Evolutionary conservation across 2,113 vertebrate species (phyloP).

Genomic region (Amblyornis subalaris): DNA sequence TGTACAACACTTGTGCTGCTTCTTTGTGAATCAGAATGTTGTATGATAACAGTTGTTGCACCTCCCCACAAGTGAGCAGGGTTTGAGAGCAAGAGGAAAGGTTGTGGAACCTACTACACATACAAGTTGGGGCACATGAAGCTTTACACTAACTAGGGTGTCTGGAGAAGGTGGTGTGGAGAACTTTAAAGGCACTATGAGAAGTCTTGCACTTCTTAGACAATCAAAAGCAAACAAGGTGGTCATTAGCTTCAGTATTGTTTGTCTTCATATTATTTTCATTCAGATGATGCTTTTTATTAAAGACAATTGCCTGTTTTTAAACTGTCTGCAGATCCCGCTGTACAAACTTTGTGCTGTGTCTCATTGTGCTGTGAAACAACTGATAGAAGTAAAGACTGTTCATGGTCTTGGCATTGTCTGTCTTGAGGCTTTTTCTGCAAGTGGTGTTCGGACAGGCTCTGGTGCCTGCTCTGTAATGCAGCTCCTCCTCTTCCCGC

Average conservation of each 20-base stretch:
- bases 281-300: slow-evolving; percentile 9
- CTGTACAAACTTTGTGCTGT: slow-evolving; percentile 52
- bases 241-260: not conserved
- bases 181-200: not conserved
- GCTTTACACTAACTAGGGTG: not conserved
- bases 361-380: slow-evolving; percentile 53
- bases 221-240: not conserved
- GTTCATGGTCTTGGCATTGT: slow-evolving; percentile 48
- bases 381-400: slow-evolving; percentile 60
- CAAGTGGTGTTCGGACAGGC: slow-evolving; percentile 1
- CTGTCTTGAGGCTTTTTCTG: slow-evolving; percentile 57
- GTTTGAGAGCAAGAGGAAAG: not conserved
- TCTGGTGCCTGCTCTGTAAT: not conserved
- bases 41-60: not conserved
- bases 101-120: not conserved
- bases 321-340: slow-evolving; percentile 37
- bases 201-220: not conserved
- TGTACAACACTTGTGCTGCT: slow-evolving; percentile 64
- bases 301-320: slow-evolving; percentile 35
- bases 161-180: not conserved
- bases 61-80: not conserved
- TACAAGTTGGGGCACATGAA: not conserved
- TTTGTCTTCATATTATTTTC: slow-evolving; percentile 39
- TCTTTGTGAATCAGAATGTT: slow-evolving; percentile 57
- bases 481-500: not conserved